phyloP scores from a whole-genome alignment of 2,797 vertebrate species.

The Poecilia wingei region DNA sequence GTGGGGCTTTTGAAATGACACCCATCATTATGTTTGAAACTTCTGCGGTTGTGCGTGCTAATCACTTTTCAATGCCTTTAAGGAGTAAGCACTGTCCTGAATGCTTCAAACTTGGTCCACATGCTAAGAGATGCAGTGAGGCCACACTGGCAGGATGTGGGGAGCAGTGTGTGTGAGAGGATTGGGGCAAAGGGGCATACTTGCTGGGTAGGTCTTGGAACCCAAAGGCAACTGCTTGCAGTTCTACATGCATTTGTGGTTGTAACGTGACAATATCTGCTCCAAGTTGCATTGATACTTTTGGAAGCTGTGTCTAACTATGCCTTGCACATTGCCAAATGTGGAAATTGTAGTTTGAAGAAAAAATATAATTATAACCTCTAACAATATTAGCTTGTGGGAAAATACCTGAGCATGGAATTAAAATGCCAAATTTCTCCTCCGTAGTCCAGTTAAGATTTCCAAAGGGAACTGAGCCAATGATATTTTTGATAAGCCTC shows the following conservation, averaged over 20 bases:
- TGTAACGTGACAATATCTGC: not conserved
- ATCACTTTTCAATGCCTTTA: too few species aligned
- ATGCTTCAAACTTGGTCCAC: too few species aligned
- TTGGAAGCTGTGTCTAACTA: not conserved
- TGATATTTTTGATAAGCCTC: constrained; percentile 44
- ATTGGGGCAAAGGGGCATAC: too few species aligned
- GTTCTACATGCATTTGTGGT: not conserved
- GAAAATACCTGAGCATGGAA: constrained; percentile 48
- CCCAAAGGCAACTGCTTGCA: too few species aligned
- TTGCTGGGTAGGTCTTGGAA: too few species aligned
- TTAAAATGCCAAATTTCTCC: constrained; percentile 25
- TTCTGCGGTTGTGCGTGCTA: not conserved
- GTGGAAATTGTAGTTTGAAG: not conserved
- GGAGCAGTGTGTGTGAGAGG: too few species aligned
- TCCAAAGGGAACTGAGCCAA: constrained; percentile 32
- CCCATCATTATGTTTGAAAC: not conserved
- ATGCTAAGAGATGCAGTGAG: too few species aligned
- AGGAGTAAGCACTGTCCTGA: too few species aligned
- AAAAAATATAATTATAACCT: constrained; percentile 21
- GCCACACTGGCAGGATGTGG: too few species aligned
- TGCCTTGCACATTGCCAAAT: constrained; percentile 2
- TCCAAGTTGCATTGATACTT: not conserved
- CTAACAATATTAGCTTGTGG: constrained; percentile 25
- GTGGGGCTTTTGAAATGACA: not conserved
- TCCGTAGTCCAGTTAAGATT: constrained; percentile 32